A percentile compares a stretch with the other conserved stretches of the same genome.
Conservation (phyloP, 2,797 vertebrate species). For the Lacerta bilineata region DNA sequence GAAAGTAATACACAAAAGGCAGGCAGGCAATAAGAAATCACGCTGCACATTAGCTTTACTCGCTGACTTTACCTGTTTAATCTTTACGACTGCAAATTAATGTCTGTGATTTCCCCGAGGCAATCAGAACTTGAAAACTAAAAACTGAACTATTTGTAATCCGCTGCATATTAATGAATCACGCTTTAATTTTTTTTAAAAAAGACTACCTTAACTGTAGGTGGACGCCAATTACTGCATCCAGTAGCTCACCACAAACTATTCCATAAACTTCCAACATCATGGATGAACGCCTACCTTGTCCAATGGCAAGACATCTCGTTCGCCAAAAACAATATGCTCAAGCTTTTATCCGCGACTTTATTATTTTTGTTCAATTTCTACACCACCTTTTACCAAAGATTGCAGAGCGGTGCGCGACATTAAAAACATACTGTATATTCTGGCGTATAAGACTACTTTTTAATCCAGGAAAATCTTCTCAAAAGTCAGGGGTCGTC, state of each 20-base stretch:
- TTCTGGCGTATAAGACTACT: no score
- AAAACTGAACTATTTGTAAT: slow-evolving; percentile 19
- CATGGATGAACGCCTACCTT: no score
- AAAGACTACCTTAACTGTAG: neutral
- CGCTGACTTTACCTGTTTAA: slow-evolving; percentile 26
- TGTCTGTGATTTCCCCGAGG: slow-evolving; percentile 16
- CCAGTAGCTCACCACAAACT: neutral
- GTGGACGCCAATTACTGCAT: neutral
- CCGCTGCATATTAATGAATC: neutral
- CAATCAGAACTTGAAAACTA: neutral
- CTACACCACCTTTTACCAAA: no score
- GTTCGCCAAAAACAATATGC: no score
- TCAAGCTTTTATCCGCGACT: no score
- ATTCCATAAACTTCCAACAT: no score
- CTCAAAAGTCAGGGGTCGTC: no score
- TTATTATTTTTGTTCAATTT: no score
- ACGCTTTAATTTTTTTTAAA: neutral
- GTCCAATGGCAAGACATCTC: no score
- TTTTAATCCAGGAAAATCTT: no score
- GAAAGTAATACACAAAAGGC: neutral
- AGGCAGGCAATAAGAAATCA: slow-evolving; percentile 3
- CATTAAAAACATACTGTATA: no score
- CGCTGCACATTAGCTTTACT: slow-evolving; percentile 1
- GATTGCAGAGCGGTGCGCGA: no score
- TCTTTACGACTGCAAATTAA: slow-evolving; percentile 28